Evolutionary conservation across 1,140 invertebrate genomes (phyloP), one percentile per base, ranked within the genome.

Genomic region (Brachionus calyciflorus): DNA sequence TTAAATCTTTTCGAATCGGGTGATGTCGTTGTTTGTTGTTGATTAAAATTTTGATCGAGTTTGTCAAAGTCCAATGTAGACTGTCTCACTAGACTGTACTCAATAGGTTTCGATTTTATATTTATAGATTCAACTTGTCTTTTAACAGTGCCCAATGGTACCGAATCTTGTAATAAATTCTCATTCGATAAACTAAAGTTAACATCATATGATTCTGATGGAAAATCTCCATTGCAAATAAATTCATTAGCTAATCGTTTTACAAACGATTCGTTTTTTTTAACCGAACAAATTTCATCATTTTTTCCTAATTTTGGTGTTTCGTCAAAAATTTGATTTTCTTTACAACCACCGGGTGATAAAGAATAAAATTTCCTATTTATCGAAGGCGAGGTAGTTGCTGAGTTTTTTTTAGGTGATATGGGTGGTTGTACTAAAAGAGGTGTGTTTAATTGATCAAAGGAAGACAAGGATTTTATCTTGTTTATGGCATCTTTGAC

Each of bases 51-150:
- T 26, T 41, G 37, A 14, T 65, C 40, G 19, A 65, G 19, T 44
- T 65, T 65, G 5, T 65, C 57, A 17, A 63, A 63, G 17, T 63
- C 60, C 41, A 65, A 24, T 44, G 37, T 41, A 2, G 60, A 65
- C 9, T 65, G 60, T n/a, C 60, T 37, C 28, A 65, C 40, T 41
- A 65, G 40, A 44, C 24, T 28, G 19, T 65, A 65, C 4, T 65
- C 60, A 7, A 65, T 65, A 12, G 69, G 69, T n/a, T 30, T 73
- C 24, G 69, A 73, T 40, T 48, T 73, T 14, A 73, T 51, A 30
- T 73, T 73, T 30, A 73, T 73, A 7, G 44, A 51, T 21, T 73
- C 69, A 5, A 73, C 69, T 55, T 73, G 69, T 9, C 69, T 19
- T 37, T 73, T 73, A 1, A 73, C 69, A 33, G 51, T 49, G 14